Conservation (phyloP, 2,113 vertebrate species). For the Rhineura floridana region DNA sequence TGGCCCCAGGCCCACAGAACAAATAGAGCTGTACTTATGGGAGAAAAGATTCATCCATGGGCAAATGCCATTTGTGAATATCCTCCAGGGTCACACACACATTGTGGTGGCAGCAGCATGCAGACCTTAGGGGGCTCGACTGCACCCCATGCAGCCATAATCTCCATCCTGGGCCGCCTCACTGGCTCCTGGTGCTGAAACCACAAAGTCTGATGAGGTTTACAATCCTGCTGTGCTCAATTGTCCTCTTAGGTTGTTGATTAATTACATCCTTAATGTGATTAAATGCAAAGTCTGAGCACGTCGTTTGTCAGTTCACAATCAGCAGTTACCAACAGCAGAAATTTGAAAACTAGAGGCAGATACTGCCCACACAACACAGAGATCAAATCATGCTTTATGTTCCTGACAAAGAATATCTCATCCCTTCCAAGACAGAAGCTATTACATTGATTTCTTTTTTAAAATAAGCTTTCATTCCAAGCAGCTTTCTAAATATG, state of each 20-base stretch:
- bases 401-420: neutral
- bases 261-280: neutral
- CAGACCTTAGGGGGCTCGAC: neutral
- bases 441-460: neutral
- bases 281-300: neutral
- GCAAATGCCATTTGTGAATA: neutral
- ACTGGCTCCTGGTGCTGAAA: neutral
- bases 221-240: neutral
- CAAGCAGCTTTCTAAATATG: too few species aligned
- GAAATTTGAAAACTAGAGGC: neutral
- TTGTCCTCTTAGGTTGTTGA: neutral
- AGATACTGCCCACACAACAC: neutral
- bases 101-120: too few species aligned
- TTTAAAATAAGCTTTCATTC: neutral
- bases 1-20: neutral
- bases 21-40: neutral
- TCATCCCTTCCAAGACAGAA: neutral
- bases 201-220: neutral
- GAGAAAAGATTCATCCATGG: too few species aligned
- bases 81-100: neutral
- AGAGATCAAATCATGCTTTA: neutral
- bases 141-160: too few species aligned
- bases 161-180: neutral
- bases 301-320: neutral
- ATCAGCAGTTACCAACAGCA: neutral